Evolutionary conservation across 2,797 vertebrate species (phyloP), one percentile per base, ranked within the genome.

Genomic region (Scarus forsteni): DNA sequence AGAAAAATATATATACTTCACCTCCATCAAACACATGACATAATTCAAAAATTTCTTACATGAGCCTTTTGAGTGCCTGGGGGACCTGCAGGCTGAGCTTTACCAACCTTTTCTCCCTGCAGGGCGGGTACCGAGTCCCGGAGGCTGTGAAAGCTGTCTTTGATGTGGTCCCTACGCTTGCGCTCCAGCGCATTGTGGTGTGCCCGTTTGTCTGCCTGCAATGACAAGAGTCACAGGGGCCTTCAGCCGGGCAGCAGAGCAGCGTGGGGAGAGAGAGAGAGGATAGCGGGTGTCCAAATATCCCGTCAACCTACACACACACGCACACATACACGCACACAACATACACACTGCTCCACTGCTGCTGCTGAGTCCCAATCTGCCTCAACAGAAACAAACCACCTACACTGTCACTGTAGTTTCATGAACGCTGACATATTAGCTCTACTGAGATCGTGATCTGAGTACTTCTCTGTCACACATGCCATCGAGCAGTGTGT

Each of bases 151-250:
- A 99, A 99, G 93, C 98, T 99, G 95, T 99, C 98, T 95, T 99
- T 99, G 95, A 99, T 99, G 95, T 99, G 98, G 95, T 99, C 98
- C 95, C 98, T 96, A 88, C 98, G 98, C 81, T 99, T 99, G 88
- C 98, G 96, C 94, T 99, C 98, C 96, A 99, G 95, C 73, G 98
- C 98, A 88, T 99, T 99, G 92, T 99, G 98, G 79, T 99, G 98
- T 90, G 98, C 98, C 88, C 98, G 95, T 95, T 99, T 99, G 94
- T 99, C 98, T 81, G 98, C 98, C 98, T 99, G 94, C 70, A 93
- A 92, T 54, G 85, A 93, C 45, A 89, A 93, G 79, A 88, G 85
- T 80, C 85, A 92, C 87, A 91, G 14, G 27, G 75, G 82, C 82
- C 86, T 89, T 94, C 54, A 94, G 89, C 78, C 80, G 14, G 81